These are phyloP conservation scores for Dryadula phaetusa DNA, from an alignment of 2,888 invertebrate genomes.

Conservation along the genomic window DNA sequence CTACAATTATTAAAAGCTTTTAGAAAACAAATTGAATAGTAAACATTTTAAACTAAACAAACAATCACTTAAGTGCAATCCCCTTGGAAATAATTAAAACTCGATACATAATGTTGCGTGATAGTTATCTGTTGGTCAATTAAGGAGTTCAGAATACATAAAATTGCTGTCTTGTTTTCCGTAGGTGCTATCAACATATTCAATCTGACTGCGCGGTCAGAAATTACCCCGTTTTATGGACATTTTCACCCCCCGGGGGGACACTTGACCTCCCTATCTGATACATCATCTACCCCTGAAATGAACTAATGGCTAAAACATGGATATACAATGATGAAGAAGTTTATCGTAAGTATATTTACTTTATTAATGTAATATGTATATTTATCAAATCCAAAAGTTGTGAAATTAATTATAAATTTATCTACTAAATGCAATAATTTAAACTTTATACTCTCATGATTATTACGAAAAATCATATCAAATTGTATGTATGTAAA, in stretches of 20 bases:
- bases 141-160: conserved; percentile 77
- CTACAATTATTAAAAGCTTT: too few relatives aligned
- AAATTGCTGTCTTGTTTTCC: conserved; percentile 82
- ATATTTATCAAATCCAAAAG: background rate
- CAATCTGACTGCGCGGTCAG: conserved; percentile 79
- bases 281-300: conserved; percentile 83
- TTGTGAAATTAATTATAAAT: too few relatives aligned
- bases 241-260: conserved; percentile 79
- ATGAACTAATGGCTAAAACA: conserved; percentile 75
- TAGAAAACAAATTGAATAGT: conserved; percentile 19
- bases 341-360: background rate
- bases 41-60: conserved; percentile 43
- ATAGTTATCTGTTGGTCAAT: conserved; percentile 77
- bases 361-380: background rate
- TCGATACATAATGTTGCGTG: conserved; percentile 72
- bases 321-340: conserved; percentile 49
- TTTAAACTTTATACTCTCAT: too few relatives aligned
- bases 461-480: too few relatives aligned
- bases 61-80: conserved; percentile 51
- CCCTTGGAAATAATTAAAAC: conserved; percentile 72
- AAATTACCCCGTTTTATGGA: conserved; percentile 80
- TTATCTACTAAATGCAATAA: too few relatives aligned
- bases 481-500: too few relatives aligned
- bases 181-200: conserved; percentile 71
- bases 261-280: conserved; percentile 82